These are phyloP conservation scores for Amblyopsis hoosieri DNA, from an alignment of 2,797 vertebrate species.

Conservation along the genomic window DNA sequence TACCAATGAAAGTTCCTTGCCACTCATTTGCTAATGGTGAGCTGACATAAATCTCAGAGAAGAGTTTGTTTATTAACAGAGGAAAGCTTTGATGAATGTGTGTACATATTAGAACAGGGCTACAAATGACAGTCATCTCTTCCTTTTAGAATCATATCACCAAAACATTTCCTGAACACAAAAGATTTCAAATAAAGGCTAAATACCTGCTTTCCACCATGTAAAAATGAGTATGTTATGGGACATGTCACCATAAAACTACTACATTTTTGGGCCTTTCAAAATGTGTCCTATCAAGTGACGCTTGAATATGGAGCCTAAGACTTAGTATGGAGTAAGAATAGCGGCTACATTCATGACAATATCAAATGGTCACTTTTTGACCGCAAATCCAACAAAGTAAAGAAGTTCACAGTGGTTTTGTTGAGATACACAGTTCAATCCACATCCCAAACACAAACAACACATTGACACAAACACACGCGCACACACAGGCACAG, in stretches of 20 bases:
- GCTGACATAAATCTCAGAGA: too few species aligned
- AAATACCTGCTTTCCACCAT: constrained; percentile 24
- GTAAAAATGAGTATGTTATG: constrained; percentile 22
- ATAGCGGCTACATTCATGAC: constrained; percentile 37
- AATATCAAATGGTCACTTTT: constrained; percentile 31
- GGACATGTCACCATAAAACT: constrained; percentile 22
- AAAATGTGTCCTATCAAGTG: constrained; percentile 24
- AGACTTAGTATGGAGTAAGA: constrained; percentile 13
- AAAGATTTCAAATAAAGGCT: constrained; percentile 41
- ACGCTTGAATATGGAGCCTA: constrained; percentile 29
- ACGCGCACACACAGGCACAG: constrained; percentile 31
- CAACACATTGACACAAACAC: constrained; percentile 9
- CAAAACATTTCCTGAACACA: constrained; percentile 41
- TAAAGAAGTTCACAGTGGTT: constrained; percentile 77
- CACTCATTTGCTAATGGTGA: too few species aligned
- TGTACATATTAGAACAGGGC: constrained; percentile 3
- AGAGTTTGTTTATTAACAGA: too few species aligned
- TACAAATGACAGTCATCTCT: constrained; percentile 20
- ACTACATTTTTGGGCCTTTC: constrained; percentile 20
- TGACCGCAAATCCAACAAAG: constrained; percentile 44
- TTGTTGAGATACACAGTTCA: constrained; percentile 37
- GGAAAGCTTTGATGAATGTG: too few species aligned
- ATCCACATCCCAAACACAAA: constrained; percentile 7
- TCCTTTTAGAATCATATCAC: constrained; percentile 10
- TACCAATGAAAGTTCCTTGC: too few species aligned